Base-by-base conservation (phyloP, 2,888 invertebrate species). In the Agrochola lychnidis region DNA sequence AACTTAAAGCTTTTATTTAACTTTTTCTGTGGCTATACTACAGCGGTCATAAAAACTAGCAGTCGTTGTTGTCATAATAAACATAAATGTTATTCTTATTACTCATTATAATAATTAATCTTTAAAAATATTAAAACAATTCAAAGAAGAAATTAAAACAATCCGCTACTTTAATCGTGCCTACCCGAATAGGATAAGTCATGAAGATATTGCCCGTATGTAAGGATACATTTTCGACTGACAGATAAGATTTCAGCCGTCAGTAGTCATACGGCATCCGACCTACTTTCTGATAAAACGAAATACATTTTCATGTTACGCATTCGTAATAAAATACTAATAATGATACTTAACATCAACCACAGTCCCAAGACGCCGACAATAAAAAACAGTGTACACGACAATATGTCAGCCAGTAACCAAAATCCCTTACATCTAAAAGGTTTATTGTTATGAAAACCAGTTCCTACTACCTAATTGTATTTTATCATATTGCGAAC, bases 281-380 rank as follows among this genome's bases (percentile, higher is more conserved):
- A 83, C 81, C 87, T 85, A 86, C 78, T 83, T 85, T 87, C 76
- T 72, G 70, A 81, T 81, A 83, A 79, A 81, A 82, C 73, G 80
- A 82, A 88, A 83, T 83, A 84, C 79, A 77, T 81, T 80, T 83
- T 83, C 78, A 80, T 86, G 82, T 76, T 78, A 62, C 74, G 79
- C 63, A 78, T 82, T 81, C 76, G 81, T 70, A 85, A 87, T 86
- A 84, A 88, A 89, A 87, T 81, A 87, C 83, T 83, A 87, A 87
- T 88, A 88, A 88, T 84, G 85, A 80, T 84, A 80, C 82, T 87
- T 81, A 82, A 88, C 75, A 83, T 89, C 87, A 87, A 85, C 82
- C 73, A 81, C 83, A 83, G 79, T 79, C 80, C 82, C 86, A 84
- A 82, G 77, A 86, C 78, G 79, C 74, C 71, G 87, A 77, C 77